Evolutionary conservation across 2,888 invertebrate species (phyloP).

Genomic region (Microctonus brassicae): DNA sequence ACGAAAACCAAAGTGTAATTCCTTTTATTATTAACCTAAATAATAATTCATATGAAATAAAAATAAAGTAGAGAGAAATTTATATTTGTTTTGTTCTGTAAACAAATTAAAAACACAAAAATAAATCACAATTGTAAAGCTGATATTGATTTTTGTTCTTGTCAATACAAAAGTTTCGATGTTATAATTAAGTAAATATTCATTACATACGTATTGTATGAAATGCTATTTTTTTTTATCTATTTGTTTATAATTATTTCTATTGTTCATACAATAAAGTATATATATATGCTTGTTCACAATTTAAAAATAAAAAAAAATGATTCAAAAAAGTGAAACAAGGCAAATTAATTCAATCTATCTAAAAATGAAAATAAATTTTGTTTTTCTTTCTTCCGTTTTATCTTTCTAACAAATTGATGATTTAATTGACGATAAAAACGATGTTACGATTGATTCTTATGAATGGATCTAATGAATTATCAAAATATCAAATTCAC

Average conservation of each 20-base stretch:
- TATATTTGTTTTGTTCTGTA: neutral
- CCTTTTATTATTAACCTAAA: neutral
- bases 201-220: slow-evolving; percentile 14
- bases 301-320: slow-evolving; percentile 34
- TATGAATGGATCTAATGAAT: neutral
- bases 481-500: neutral
- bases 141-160: slow-evolving; percentile 1
- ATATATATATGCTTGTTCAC: slow-evolving; percentile 52
- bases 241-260: slow-evolving; percentile 60
- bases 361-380: neutral
- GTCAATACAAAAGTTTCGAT: slow-evolving; percentile 47
- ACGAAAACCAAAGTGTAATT: neutral
- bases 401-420: neutral
- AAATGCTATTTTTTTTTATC: slow-evolving; percentile 6
- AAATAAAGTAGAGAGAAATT: slow-evolving; percentile 30
- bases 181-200: slow-evolving; percentile 40
- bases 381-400: neutral
- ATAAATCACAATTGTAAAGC: neutral
- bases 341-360: slow-evolving; percentile 5
- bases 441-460: neutral
- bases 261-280: slow-evolving; percentile 47
- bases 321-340: slow-evolving; percentile 1
- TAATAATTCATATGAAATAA: slow-evolving; percentile 27
- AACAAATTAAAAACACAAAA: slow-evolving; percentile 10
- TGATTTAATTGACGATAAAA: neutral